These are phyloP conservation scores for Troides oblongomaculatus DNA, from an alignment of 2,888 invertebrate species.

Conservation along the genomic window DNA sequence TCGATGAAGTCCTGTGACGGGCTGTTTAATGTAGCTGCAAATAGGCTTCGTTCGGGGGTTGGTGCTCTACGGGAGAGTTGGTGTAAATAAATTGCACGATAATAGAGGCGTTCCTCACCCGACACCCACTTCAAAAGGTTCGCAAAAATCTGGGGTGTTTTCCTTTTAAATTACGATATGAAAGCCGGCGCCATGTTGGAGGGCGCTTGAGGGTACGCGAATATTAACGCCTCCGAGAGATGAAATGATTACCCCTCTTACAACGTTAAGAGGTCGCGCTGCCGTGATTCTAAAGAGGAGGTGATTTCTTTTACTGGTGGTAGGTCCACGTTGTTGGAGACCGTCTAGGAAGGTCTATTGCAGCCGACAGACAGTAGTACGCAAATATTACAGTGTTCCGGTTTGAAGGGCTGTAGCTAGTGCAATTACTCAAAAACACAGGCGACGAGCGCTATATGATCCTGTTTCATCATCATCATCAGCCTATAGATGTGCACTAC, in stretches of 20 bases:
- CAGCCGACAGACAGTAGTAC: no score
- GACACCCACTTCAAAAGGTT: conserved; percentile 28
- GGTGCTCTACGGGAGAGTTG: background rate
- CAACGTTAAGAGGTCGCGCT: conserved; percentile 11
- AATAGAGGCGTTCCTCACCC: conserved; percentile 20
- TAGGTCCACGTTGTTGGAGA: no score
- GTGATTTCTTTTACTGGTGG: background rate
- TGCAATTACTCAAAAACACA: no score
- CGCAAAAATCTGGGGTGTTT: conserved; percentile 25
- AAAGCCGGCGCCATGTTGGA: conserved; percentile 26
- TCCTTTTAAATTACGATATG: conserved; percentile 27
- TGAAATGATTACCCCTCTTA: conserved; percentile 30
- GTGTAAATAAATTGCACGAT: conserved; percentile 25
- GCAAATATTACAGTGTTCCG: no score
- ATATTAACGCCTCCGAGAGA: conserved; percentile 27
- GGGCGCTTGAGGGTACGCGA: conserved; percentile 25
- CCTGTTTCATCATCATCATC: no score
- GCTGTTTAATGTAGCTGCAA: conserved; percentile 12
- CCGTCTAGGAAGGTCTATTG: no score
- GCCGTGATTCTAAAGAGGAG: background rate
- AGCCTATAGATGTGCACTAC: no score
- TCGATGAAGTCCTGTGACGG: conserved; percentile 4
- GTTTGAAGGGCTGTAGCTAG: no score
- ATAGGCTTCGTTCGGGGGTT: background rate
- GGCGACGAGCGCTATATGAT: no score